Conservation (phyloP, 2,113 vertebrate species). For the Poecilia latipinna region DNA sequence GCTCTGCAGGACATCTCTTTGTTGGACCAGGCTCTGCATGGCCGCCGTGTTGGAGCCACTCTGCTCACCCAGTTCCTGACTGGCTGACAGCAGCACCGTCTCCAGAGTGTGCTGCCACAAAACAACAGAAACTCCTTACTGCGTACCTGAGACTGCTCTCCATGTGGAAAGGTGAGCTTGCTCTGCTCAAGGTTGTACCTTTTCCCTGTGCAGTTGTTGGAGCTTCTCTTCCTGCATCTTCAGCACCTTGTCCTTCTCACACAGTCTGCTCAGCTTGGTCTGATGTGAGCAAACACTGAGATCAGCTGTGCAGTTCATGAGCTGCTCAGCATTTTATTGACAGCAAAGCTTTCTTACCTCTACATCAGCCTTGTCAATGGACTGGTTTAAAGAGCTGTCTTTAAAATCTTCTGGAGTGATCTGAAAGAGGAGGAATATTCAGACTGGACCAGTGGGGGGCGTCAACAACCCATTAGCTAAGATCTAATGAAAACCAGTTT, state of each 20-base stretch:
- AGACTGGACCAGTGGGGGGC: conserved; percentile 25
- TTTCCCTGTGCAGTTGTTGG: conserved; percentile 96
- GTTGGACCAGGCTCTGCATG: conserved; percentile 87
- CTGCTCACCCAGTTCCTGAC: conserved; percentile 94
- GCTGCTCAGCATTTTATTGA: background rate
- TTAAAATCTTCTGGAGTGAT: conserved; percentile 88
- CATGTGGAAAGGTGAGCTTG: background rate
- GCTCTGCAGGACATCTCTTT: conserved; percentile 93
- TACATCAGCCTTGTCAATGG: conserved; percentile 86
- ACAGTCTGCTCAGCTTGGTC: conserved; percentile 92
- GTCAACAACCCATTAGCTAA: conserved; percentile 9
- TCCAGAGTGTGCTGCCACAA: conserved; percentile 91
- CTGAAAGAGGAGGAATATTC: conserved; percentile 71
- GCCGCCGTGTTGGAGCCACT: conserved; percentile 82
- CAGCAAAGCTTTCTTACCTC: conserved; percentile 84
- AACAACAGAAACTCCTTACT: conserved; percentile 5
- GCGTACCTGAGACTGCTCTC: background rate
- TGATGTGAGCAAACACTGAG: conserved; percentile 61
- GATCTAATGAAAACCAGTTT: too few species aligned
- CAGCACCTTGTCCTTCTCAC: conserved; percentile 94
- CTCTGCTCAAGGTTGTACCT: conserved; percentile 75
- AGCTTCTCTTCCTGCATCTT: conserved; percentile 93
- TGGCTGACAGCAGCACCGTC: conserved; percentile 93
- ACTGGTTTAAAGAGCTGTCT: conserved; percentile 80
- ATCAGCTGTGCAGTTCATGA: background rate